phyloP scores from a whole-genome alignment of 2,888 invertebrate genomes.

The Subacronicta megacephala region DNA sequence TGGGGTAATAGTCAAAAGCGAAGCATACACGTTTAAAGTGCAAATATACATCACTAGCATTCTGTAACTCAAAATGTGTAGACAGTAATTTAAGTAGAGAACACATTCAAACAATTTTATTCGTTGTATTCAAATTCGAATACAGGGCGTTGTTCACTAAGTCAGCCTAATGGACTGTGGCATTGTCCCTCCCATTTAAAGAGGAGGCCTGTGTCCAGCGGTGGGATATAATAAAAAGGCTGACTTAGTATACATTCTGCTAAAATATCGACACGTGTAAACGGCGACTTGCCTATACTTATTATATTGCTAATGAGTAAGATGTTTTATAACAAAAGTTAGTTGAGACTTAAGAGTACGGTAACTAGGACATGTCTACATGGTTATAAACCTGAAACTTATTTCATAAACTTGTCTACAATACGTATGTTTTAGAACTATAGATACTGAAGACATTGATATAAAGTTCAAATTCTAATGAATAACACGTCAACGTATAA shows the following conservation, averaged over 20 bases:
- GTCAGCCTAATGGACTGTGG: not conserved
- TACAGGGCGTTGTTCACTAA: not conserved
- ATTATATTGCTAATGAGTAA: too few species aligned
- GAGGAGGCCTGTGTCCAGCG: not conserved
- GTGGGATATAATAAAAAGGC: not conserved
- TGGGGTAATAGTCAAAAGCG: not conserved
- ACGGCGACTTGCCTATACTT: too few species aligned
- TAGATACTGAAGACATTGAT: not conserved
- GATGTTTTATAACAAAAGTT: too few species aligned
- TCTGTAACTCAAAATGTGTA: not conserved
- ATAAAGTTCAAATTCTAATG: not conserved
- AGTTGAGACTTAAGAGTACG: not conserved
- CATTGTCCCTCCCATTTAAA: not conserved
- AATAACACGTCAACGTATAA: not conserved
- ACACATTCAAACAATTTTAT: not conserved
- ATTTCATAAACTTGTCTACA: too few species aligned
- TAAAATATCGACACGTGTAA: not conserved
- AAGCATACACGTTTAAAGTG: not conserved
- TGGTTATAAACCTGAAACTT: conserved; percentile 10
- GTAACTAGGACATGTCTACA: conserved; percentile 23
- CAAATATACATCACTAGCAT: not conserved
- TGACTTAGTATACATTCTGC: not conserved
- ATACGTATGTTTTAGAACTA: conserved; percentile 27
- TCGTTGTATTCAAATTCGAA: not conserved
- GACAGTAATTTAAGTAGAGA: not conserved